Evolutionary conservation across 2,113 vertebrate genomes (phyloP).

Genomic region (Eublepharis macularius): DNA sequence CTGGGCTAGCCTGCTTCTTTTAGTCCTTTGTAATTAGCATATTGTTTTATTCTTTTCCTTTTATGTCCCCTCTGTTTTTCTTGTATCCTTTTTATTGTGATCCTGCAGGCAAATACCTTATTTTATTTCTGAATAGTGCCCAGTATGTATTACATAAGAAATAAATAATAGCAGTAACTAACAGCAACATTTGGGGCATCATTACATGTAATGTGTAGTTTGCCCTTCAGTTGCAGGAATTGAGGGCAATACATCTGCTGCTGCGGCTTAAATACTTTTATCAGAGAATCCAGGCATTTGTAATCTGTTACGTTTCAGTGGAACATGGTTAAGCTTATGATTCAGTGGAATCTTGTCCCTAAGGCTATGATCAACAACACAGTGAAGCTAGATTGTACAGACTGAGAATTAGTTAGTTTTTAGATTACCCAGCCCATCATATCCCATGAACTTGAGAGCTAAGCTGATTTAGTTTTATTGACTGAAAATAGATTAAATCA

Average conservation of each 20-base stretch:
- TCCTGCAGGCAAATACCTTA: too few species aligned
- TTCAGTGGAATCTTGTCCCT: background rate
- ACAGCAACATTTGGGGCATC: background rate
- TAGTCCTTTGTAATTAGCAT: too few species aligned
- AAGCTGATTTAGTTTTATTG: conserved; percentile 16
- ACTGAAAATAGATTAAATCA: background rate
- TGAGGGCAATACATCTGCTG: too few species aligned
- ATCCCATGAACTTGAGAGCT: background rate
- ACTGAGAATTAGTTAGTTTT: background rate
- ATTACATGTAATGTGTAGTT: background rate
- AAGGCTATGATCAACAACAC: background rate
- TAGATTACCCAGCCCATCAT: background rate
- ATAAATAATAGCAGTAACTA: background rate
- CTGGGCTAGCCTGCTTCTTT: too few species aligned
- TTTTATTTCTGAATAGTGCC: too few species aligned
- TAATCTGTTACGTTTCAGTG: background rate
- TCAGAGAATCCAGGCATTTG: background rate
- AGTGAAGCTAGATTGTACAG: background rate
- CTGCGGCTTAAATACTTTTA: background rate
- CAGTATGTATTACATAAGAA: too few species aligned
- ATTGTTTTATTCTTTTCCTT: too few species aligned
- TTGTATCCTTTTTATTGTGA: too few species aligned
- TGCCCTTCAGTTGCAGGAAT: background rate
- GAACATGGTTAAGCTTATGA: too few species aligned
- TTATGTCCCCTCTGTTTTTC: too few species aligned